Percentiles rank a stretch among this genome's conserved stretches.
phyloP scores from a whole-genome alignment of 2,113 vertebrate genomes.

The Phaethornis superciliosus region DNA sequence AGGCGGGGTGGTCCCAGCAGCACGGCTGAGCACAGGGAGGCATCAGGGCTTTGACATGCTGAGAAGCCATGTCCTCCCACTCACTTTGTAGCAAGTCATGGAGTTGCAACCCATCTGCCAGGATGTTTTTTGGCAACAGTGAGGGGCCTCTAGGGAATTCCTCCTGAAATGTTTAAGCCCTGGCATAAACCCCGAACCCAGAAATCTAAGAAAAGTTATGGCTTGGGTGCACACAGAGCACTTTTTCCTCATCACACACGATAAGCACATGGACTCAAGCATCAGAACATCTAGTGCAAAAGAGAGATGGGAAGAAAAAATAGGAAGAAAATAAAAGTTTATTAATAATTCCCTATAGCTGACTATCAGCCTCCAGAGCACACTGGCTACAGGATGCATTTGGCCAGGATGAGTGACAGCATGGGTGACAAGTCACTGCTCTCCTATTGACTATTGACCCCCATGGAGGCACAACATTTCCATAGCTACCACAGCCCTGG shows the following conservation, averaged over 20 bases:
- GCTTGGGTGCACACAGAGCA: background rate
- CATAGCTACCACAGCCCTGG: background rate
- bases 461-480: background rate
- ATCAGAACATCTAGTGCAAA: background rate
- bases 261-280: background rate
- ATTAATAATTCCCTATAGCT: background rate
- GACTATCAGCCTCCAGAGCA: background rate
- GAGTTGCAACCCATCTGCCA: slow-evolving; percentile 15
- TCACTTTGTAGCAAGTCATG: background rate
- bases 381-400: background rate
- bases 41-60: fast-evolving
- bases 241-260: background rate
- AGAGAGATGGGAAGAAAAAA: background rate
- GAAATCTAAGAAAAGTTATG: background rate
- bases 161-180: background rate
- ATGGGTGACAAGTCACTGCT: background rate
- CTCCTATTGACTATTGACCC: background rate
- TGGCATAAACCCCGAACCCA: background rate
- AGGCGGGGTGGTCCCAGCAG: background rate
- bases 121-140: background rate
- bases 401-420: background rate
- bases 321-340: background rate
- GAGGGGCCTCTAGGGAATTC: background rate
- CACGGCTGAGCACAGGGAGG: background rate
- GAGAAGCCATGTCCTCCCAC: background rate